A percentile compares a stretch with the other conserved stretches of the same genome.
phyloP scores from a whole-genome alignment of 2,797 vertebrate genomes.

The Brotogeris chrysoptera region DNA sequence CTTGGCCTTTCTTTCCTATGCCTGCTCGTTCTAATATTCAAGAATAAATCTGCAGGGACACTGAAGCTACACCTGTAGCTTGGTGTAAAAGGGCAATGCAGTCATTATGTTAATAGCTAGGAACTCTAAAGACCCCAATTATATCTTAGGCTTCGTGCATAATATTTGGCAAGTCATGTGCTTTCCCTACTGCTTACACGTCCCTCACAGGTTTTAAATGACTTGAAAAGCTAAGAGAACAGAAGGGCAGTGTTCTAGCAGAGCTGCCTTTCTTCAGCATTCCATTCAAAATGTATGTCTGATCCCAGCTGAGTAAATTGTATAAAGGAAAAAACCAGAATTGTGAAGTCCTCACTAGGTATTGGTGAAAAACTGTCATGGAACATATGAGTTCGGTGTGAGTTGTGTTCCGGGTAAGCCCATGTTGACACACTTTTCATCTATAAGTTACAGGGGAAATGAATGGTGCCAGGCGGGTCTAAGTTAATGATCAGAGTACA shows the following conservation, averaged over 20 bases:
- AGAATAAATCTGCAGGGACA: background rate
- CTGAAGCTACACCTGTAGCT: background rate
- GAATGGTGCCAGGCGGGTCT: background rate
- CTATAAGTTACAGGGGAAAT: background rate
- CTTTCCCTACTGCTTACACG: background rate
- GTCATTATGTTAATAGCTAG: background rate
- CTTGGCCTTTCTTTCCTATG: background rate
- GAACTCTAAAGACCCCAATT: background rate
- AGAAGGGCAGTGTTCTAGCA: background rate
- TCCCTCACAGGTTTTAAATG: background rate
- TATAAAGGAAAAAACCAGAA: background rate
- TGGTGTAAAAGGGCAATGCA: background rate
- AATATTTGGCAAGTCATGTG: background rate
- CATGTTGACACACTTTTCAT: background rate
- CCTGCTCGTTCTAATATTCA: background rate
- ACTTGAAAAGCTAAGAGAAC: background rate
- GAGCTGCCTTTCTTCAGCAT: background rate
- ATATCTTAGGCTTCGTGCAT: background rate
- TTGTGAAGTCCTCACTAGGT: background rate
- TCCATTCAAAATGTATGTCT: background rate
- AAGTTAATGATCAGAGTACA: background rate
- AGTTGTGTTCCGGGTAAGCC: background rate
- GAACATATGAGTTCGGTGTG: background rate
- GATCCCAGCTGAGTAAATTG: background rate
- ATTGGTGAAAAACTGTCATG: background rate